A percentile compares a stretch with the other conserved stretches of the same genome.
These are phyloP conservation scores for Ichneumon xanthorius DNA, from an alignment of 2,888 invertebrate species.

Conservation along the genomic window DNA sequence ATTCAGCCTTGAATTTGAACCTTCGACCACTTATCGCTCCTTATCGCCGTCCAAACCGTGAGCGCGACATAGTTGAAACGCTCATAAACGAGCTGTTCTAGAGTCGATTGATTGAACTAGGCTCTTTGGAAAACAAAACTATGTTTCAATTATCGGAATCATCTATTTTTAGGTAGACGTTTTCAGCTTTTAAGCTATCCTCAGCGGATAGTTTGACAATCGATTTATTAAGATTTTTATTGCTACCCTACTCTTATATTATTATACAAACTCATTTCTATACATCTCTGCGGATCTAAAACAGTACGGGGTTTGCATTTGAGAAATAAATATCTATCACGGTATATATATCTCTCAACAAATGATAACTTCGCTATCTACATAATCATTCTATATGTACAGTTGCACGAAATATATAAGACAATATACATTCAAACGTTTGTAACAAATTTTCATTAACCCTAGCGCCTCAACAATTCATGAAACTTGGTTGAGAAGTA, in stretches of 20 bases:
- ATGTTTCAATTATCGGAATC: neutral
- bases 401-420: slow-evolving; percentile 1
- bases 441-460: slow-evolving; percentile 1
- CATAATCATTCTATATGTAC: slow-evolving; percentile 32
- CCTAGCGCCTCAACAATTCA: neutral
- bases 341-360: neutral
- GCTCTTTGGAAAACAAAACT: neutral
- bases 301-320: neutral
- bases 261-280: neutral
- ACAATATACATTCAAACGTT: slow-evolving; percentile 1
- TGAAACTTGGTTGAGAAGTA: neutral
- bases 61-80: neutral
- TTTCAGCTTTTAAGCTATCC: neutral
- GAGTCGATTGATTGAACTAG: neutral
- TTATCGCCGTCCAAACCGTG: neutral
- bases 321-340: slow-evolving; percentile 11
- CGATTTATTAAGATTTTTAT: neutral
- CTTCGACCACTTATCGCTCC: neutral
- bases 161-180: neutral
- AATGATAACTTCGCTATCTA: slow-evolving; percentile 45
- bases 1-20: neutral
- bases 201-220: neutral
- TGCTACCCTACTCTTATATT: neutral
- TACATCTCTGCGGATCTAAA: neutral
- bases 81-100: neutral